Evolutionary conservation across 2,797 vertebrate species (phyloP).

Genomic region (Protosalanx chinensis): DNA sequence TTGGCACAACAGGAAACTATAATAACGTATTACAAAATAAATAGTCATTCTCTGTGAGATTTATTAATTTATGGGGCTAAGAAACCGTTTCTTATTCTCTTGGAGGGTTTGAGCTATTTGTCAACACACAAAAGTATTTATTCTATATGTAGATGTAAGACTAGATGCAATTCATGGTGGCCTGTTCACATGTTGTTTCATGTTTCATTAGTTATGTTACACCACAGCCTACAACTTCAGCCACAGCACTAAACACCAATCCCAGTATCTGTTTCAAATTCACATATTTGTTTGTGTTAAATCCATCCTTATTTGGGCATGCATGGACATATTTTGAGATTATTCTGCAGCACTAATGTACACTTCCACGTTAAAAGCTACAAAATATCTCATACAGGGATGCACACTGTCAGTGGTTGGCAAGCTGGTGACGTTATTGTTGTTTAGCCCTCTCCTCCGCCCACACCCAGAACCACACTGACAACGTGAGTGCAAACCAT

Average conservation of each 20-base stretch:
- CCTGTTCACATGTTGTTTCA: too few relatives aligned
- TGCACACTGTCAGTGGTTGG: conserved; percentile 25
- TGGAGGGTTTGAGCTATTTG: neutral
- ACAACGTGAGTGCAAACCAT: conserved; percentile 13
- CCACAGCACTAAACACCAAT: too few relatives aligned
- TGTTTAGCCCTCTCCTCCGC: conserved; percentile 25
- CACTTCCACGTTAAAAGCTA: too few relatives aligned
- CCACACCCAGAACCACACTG: conserved; percentile 16
- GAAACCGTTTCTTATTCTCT: neutral
- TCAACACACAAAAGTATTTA: neutral
- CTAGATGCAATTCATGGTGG: too few relatives aligned
- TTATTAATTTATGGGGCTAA: neutral
- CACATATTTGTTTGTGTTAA: too few relatives aligned
- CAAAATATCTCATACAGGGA: neutral
- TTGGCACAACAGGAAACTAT: neutral
- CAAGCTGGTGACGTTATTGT: conserved; percentile 25
- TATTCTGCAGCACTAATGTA: too few relatives aligned
- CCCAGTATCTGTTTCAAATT: too few relatives aligned
- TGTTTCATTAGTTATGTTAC: too few relatives aligned
- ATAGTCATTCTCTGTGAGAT: neutral
- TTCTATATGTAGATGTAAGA: neutral
- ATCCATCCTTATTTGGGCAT: too few relatives aligned
- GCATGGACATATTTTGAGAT: too few relatives aligned
- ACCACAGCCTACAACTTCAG: too few relatives aligned
- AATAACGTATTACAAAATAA: neutral